Evolutionary conservation across 2,113 vertebrate species (phyloP).

Genomic region (Nothobranchius kuhntae): DNA sequence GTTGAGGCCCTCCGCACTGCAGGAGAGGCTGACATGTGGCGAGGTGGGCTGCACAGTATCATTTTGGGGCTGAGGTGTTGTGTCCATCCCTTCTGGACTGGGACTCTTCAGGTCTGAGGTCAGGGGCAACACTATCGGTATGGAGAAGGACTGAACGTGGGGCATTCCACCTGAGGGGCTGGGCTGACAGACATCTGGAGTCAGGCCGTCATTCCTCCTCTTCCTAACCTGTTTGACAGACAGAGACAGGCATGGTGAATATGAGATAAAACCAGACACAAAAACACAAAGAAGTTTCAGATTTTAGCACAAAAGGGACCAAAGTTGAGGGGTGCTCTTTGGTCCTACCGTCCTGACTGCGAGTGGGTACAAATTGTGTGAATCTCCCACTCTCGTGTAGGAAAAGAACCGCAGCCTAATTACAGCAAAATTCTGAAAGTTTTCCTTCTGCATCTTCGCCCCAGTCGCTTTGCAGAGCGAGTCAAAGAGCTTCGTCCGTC

Average conservation of each 20-base stretch:
- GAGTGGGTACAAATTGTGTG: constrained; percentile 57
- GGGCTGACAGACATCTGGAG: constrained; percentile 27
- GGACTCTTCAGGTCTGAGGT: constrained; percentile 40
- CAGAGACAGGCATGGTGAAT: constrained; percentile 31
- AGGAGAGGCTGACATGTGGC: constrained; percentile 27
- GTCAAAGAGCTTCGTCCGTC: not conserved
- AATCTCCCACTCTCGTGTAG: constrained; percentile 50
- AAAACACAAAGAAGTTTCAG: not conserved
- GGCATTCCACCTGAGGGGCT: constrained; percentile 14
- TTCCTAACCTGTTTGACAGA: constrained; percentile 66
- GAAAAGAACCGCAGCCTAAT: constrained; percentile 72
- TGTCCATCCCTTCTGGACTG: constrained; percentile 55
- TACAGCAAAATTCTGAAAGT: constrained; percentile 45
- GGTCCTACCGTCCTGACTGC: constrained; percentile 69
- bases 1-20: constrained; percentile 49
- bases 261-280: constrained; percentile 29
- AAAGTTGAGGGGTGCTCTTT: no score
- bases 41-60: not conserved
- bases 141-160: constrained; percentile 28
- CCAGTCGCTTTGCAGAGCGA: constrained; percentile 10
- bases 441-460: constrained; percentile 52
- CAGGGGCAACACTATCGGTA: constrained; percentile 43
- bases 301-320: not conserved
- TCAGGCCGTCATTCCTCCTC: constrained; percentile 35
- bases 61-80: constrained; percentile 9